Percentiles rank a stretch among this genome's conserved stretches.
Conservation (phyloP, 2,888 invertebrate species). For the Drosophila histrio region DNA sequence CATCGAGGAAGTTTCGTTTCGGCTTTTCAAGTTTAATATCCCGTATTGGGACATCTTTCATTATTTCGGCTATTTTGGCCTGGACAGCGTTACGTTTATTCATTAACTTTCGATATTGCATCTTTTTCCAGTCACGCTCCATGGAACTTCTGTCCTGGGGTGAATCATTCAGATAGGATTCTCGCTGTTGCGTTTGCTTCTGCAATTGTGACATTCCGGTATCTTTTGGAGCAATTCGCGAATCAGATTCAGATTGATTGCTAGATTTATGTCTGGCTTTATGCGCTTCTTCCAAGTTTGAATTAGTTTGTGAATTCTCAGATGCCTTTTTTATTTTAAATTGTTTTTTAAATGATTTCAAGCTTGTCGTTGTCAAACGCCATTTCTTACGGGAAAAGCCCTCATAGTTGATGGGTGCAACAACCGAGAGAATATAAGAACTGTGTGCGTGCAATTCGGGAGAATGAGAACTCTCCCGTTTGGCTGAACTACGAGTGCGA, state of each 20-base stretch:
- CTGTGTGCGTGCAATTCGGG: background rate
- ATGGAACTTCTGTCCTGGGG: background rate
- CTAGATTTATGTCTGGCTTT: too few relatives aligned
- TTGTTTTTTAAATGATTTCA: background rate
- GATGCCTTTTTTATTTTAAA: background rate
- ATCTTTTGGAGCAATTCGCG: too few relatives aligned
- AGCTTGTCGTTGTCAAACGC: background rate
- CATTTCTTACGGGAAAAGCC: background rate
- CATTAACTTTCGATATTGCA: background rate
- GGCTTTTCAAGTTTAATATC: background rate
- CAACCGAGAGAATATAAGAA: background rate
- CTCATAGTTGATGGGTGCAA: background rate
- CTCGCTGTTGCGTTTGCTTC: background rate
- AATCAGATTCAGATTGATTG: background rate
- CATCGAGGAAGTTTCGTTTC: conserved; percentile 25
- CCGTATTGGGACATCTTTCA: background rate
- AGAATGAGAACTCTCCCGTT: too few relatives aligned
- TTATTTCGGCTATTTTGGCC: conserved; percentile 5
- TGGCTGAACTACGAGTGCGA: background rate
- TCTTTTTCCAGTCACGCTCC: background rate
- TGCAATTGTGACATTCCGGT: too few relatives aligned
- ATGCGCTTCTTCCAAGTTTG: background rate
- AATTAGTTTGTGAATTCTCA: background rate
- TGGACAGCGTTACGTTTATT: background rate
- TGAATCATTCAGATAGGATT: background rate